Conservation (phyloP, 2,113 vertebrate species). For the Syrmaticus mikado region DNA sequence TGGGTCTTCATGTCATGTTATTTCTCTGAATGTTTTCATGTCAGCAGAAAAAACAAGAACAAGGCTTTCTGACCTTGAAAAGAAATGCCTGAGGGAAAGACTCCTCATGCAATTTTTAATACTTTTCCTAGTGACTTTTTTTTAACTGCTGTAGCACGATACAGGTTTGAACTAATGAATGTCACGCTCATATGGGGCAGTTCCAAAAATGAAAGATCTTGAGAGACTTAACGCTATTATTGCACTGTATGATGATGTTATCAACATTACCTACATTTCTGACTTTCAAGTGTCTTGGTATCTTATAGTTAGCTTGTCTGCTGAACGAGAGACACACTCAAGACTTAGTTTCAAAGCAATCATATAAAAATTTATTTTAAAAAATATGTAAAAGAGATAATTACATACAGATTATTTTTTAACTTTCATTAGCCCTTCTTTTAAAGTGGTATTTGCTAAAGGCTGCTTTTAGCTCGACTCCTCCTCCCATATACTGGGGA, state of each 20-base stretch:
- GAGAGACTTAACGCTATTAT: conserved; percentile 34
- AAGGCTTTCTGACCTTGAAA: conserved; percentile 62
- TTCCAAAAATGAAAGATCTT: conserved; percentile 71
- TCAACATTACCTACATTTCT: conserved; percentile 62
- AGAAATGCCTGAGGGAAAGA: conserved; percentile 50
- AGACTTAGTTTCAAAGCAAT: conserved; percentile 16
- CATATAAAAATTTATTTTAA: background rate
- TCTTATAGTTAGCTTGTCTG: conserved; percentile 1
- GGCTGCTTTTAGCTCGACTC: background rate
- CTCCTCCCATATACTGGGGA: background rate
- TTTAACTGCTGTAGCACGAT: background rate
- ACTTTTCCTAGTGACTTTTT: conserved; percentile 8
- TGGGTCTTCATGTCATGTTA: background rate
- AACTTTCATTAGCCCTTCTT: background rate
- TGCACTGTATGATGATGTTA: conserved; percentile 9
- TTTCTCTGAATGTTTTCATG: conserved; percentile 36
- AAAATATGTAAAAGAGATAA: background rate
- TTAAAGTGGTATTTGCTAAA: background rate
- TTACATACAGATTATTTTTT: background rate
- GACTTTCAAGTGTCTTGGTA: conserved; percentile 62
- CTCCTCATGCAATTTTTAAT: conserved; percentile 59
- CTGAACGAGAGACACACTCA: background rate
- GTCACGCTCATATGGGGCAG: conserved; percentile 55
- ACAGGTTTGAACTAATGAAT: conserved; percentile 56
- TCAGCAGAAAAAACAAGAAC: conserved; percentile 44